Evolutionary conservation across 1,140 invertebrate species (phyloP), one percentile per base, ranked within the genome.

Genomic region (Caerostris darwini): DNA sequence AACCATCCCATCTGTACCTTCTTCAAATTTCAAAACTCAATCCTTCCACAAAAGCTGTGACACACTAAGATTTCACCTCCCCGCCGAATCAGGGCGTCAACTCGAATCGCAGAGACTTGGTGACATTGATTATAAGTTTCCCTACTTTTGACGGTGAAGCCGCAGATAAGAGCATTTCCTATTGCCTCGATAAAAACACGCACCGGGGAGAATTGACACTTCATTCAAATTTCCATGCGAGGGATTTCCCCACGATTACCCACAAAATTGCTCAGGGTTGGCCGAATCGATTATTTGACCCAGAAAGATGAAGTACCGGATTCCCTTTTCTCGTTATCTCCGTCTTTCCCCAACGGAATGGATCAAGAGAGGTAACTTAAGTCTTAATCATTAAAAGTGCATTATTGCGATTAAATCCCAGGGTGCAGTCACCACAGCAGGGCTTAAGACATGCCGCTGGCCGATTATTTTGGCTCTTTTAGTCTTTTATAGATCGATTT

Each of bases 311-410:
- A 67, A 92, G 90, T 92, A 92, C 90, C 64, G 92, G 92, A 87
- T 87, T 93, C 92, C 83, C 92, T 87, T 93, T 93, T 87, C 92
- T 93, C 92, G 92, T 94, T 94, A 89, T 94, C 92, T 89, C 19
- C 6, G 54, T 56, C 85, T 88, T 77, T 61, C 83, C 92, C 87
- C 92, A 56, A 53, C 10, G 92, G 92, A 82, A 94, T 58, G 69
- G 92, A 77, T 89, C 92, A 89, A 57, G 19, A 94, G 85, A 61
- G 86, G 92, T 94, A 94, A 94, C 92, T 94, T 94, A 94, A 94
- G 92, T 94, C 92, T 94, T 89, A 89, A 94, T 94, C 92, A 94
- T 94, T 94, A 94, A 94, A 94, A 89, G 92, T 89, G 92, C 92
- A 94, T 94, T 94, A 94, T 89, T 94, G 92, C 92, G 67, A 89